Base-by-base conservation (phyloP, 2,888 invertebrate genomes). In the Tricholauxania praeusta region DNA sequence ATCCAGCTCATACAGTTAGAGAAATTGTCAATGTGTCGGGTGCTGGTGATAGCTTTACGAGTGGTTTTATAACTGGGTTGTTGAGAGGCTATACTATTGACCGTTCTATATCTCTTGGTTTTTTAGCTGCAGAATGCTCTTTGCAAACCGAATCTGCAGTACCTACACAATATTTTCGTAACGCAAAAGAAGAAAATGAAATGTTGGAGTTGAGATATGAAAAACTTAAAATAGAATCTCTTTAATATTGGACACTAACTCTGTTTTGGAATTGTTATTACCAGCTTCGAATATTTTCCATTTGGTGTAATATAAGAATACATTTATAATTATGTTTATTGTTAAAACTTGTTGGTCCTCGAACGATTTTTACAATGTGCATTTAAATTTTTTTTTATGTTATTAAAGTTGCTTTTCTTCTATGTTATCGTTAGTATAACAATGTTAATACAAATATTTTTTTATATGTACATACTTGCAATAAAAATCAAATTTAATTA, bases 31-130 rank as follows among this genome's bases (percentile, higher is more conserved):
- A 92, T 88, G 94, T 94, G 0, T 94, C 94, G n/a, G 95, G 95
- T 6, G 94, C 94, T 22, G 95, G 95, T 2, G 95, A 95, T 82
- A 93, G 94, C 83, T 91, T 93, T 80, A 89, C 91, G 4, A 91
- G 92, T 82, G 94, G 93, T 1, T 91, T 93, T 79, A 91, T 94
- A 72, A 86, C 90, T 28, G 92, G 91, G 1, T 87, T 92, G 81
- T 83, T 94, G 32, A 84, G 84, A 49, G 89, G 90, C 0, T 85
- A 88, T 53, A 78, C 86, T 8, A 91, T 93, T 83, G 87, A 90
- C 63, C 85, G 89, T 72, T 91, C 92, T 82, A 88, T 93, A 14
- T 87, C 89, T 5, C 84, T 91, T 19, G 94, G 92, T 0, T 90
- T 92, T 76, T 85, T 89, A 72, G 90, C 92, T 22, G 93, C 94